Evolutionary conservation across 2,797 vertebrate species (phyloP).

Genomic region (Australoheros facetus): DNA sequence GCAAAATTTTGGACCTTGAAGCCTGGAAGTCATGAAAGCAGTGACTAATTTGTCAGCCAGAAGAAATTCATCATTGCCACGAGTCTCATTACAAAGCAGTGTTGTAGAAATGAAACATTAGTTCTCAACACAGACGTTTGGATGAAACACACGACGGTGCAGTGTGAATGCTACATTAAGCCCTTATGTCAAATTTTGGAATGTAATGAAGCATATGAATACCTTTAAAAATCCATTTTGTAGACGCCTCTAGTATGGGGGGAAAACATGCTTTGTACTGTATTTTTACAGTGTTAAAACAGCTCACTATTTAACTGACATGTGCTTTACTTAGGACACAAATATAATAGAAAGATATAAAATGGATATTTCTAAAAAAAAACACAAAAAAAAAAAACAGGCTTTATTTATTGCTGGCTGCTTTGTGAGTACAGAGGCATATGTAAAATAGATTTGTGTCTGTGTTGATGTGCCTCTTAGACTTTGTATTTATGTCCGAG

Average conservation of each 20-base stretch:
- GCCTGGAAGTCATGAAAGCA: slow-evolving; percentile 10
- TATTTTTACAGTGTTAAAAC: slow-evolving; percentile 24
- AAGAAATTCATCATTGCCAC: slow-evolving; percentile 29
- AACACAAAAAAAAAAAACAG: slow-evolving; percentile 31
- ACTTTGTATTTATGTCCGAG: slow-evolving; percentile 21
- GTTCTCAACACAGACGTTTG: slow-evolving; percentile 45
- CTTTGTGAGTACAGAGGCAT: slow-evolving; percentile 38
- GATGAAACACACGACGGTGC: slow-evolving; percentile 55
- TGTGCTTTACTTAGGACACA: slow-evolving; percentile 54
- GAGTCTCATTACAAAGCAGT: slow-evolving; percentile 37
- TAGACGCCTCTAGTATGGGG: slow-evolving; percentile 21
- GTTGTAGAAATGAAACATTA: slow-evolving; percentile 31
- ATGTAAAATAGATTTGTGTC: slow-evolving; percentile 27
- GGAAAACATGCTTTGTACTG: slow-evolving; percentile 14
- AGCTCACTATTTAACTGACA: slow-evolving; percentile 28
- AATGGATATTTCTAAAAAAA: slow-evolving; percentile 51
- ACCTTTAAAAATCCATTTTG: slow-evolving; percentile 32
- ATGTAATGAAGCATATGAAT: slow-evolving; percentile 74
- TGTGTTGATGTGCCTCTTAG: slow-evolving; percentile 23
- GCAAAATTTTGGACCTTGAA: slow-evolving; percentile 7
- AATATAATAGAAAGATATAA: slow-evolving; percentile 61
- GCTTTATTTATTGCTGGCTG: slow-evolving; percentile 74
- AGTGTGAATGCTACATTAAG: slow-evolving; percentile 73
- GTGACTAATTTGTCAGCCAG: slow-evolving; percentile 11
- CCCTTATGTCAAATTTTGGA: slow-evolving; percentile 76